Evolutionary conservation across 2,888 invertebrate species (phyloP).

Genomic region (Drosophila flavopinicola): DNA sequence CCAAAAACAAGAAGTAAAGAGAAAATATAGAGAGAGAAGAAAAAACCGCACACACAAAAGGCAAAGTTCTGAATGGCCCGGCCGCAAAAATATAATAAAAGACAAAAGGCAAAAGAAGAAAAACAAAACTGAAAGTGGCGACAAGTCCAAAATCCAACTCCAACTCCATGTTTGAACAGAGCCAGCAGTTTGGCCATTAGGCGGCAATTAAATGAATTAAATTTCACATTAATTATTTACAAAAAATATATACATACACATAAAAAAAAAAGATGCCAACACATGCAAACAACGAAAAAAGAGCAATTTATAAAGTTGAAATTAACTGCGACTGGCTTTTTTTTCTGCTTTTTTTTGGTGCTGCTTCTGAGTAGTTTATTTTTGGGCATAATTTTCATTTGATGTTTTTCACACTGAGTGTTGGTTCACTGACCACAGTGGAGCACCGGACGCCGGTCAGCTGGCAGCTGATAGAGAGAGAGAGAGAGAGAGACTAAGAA

Average conservation of each 20-base stretch:
- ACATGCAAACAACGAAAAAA: constrained; percentile 11
- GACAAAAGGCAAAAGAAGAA: constrained; percentile 17
- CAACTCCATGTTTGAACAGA: constrained; percentile 12
- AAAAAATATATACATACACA: constrained; percentile 22
- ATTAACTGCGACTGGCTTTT: constrained; percentile 42
- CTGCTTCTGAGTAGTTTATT: constrained; percentile 9
- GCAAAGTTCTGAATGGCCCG: constrained; percentile 48
- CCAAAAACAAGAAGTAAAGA: constrained; percentile 44
- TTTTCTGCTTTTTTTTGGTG: constrained; percentile 17
- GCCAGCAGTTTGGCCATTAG: constrained; percentile 47
- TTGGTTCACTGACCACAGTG: constrained; percentile 66
- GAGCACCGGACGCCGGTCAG: constrained; percentile 52
- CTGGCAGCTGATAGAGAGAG: constrained; percentile 28
- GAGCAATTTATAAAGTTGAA: constrained; percentile 39
- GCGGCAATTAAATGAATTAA: constrained; percentile 71
- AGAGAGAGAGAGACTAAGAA: constrained; percentile 10
- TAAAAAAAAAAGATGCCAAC: not conserved
- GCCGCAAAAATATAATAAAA: constrained; percentile 27
- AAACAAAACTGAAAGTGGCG: constrained; percentile 54
- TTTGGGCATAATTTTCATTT: constrained; percentile 57
- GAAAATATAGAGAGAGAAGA: constrained; percentile 9
- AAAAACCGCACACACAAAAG: constrained; percentile 27
- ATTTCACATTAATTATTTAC: constrained; percentile 71
- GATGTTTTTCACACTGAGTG: constrained; percentile 47
- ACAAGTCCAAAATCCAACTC: constrained; percentile 32